These are phyloP conservation scores for Osmerus eperlanus DNA, from an alignment of 2,113 vertebrate species.

Conservation along the genomic window DNA sequence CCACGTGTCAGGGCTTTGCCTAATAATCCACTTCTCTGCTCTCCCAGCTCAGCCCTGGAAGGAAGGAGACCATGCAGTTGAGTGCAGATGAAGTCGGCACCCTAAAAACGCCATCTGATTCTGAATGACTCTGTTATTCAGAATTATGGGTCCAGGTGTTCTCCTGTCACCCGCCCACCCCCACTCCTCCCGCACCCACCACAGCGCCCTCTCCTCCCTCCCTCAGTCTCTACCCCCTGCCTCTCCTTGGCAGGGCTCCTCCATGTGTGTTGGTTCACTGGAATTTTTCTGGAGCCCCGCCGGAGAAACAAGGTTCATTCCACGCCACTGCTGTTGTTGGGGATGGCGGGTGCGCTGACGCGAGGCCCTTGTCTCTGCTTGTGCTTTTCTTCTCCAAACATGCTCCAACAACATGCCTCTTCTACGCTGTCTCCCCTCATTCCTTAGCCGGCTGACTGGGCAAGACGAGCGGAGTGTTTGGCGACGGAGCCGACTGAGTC, in stretches of 20 bases:
- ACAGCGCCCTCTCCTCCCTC: not conserved
- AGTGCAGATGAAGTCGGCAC: too few relatives aligned
- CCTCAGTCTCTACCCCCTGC: not conserved
- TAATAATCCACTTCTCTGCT: too few relatives aligned
- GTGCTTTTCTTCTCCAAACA: conserved; percentile 23
- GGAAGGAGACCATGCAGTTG: too few relatives aligned
- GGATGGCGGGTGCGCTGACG: too few relatives aligned
- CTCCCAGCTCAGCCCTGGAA: too few relatives aligned
- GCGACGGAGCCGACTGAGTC: conserved; percentile 22
- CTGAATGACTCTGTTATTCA: conserved; percentile 15
- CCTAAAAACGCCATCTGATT: not conserved
- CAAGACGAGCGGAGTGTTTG: conserved; percentile 11
- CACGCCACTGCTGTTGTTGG: conserved; percentile 24
- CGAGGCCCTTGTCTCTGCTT: conserved; percentile 30
- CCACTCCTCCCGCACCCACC: conserved; percentile 5
- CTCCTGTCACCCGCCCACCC: conserved; percentile 22
- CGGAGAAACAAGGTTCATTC: conserved; percentile 30
- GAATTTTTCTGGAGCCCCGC: conserved; percentile 37
- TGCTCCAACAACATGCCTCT: conserved; percentile 38
- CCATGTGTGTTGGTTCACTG: conserved; percentile 34
- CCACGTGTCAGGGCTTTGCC: too few relatives aligned
- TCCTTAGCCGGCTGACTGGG: conserved; percentile 12
- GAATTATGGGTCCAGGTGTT: conserved; percentile 28
- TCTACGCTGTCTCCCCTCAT: conserved; percentile 32
- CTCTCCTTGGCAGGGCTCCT: conserved; percentile 23